Base-by-base conservation (phyloP, 1,140 invertebrate species). In the Chrysomallon squamiferum region DNA sequence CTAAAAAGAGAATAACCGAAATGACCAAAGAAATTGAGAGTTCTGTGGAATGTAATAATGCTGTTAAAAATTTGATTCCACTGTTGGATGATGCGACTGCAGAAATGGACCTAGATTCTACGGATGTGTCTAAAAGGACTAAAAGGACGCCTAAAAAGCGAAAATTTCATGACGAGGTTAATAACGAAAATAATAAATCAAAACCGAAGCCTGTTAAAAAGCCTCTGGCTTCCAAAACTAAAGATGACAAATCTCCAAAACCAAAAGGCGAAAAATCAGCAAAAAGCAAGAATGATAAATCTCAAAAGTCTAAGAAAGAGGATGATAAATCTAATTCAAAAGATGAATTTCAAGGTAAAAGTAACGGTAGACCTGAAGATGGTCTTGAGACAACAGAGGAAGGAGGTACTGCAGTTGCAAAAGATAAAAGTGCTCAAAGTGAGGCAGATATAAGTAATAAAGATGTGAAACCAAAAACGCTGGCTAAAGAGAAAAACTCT, bases 1-100 rank as follows among this genome's bases (percentile, higher is more conserved):
- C 64, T 43, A 66, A 66, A 49, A 66, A 66, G 49, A 57, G 64
- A 25, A 50, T 56, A 27, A 66, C 59, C 41, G 50, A 52, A 52
- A 47, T 59, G 5, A 66, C 33, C 29, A 66, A 61, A 30, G 47
- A n/a, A 45, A 50, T 47, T 30, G 35, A 41, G 47, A 32, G 29
- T n/a, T 25, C 41, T 20, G 52, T 25, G 45, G n/a, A 45, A 41
- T 25, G 18, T 33, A 5, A 47, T 57, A 43, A 15, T 20, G 30
- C 54, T 11, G 35, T 38, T 5, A 38, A 38, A 38, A 38, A 38
- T 38, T 38, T 38, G 15, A 38, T 38, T 38, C 43, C 18, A 15
- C 27, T 29, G 11, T 43, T n/a, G 57, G 50, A 25, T 41, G 35
- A 18, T 1, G 3, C 32, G 11, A 49, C 33, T 45, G n/a, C 32